Percentiles rank a stretch among this genome's conserved stretches.
Conservation (phyloP, 1,140 invertebrate genomes). For the Bombus pascuorum region DNA sequence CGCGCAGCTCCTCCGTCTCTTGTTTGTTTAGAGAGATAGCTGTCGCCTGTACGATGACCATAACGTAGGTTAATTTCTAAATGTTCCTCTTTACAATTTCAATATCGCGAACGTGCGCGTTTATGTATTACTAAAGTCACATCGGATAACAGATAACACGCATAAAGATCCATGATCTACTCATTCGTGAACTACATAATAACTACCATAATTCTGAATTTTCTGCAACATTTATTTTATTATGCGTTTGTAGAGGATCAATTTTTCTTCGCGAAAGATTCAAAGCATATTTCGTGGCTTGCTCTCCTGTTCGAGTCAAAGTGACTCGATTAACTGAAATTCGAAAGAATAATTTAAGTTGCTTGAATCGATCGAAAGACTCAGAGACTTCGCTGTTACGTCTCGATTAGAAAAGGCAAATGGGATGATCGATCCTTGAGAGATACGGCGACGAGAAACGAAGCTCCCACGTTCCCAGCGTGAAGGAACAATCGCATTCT, state of each 20-base stretch:
- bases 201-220: no score
- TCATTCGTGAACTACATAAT: no score
- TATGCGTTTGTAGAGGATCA: no score
- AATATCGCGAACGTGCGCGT: background rate
- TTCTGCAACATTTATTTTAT: no score
- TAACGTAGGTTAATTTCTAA: background rate
- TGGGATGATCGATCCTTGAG: background rate
- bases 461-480: slow-evolving; percentile 12
- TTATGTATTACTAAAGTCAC: no score
- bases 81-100: background rate
- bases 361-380: background rate
- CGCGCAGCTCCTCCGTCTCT: no score
- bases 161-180: no score
- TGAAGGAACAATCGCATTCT: slow-evolving; percentile 37
- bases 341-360: background rate
- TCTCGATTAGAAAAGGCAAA: no score
- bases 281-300: no score
- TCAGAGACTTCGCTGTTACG: background rate
- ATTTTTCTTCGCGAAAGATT: no score
- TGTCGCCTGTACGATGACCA: background rate
- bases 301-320: no score
- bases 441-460: background rate
- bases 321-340: background rate
- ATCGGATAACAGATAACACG: no score
- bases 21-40: background rate